These are phyloP conservation scores for Drosophila pseudotakahashii DNA, from an alignment of 2,888 invertebrate species.

Conservation along the genomic window DNA sequence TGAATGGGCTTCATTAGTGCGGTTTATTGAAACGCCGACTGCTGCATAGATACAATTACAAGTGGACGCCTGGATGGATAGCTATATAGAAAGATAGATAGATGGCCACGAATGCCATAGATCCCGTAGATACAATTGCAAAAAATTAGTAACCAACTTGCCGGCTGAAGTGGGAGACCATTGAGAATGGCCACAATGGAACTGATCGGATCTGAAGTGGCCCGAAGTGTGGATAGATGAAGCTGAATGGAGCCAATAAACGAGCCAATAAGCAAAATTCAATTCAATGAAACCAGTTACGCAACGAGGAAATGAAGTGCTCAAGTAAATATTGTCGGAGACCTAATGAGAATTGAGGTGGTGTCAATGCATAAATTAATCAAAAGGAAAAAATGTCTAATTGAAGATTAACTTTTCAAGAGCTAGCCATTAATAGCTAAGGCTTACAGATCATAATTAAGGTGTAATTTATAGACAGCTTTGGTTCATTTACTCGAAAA, in stretches of 20 bases:
- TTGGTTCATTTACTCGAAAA: too few species aligned
- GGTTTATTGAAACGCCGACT: conserved; percentile 68
- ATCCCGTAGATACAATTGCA: conserved; percentile 64
- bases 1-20: conserved; percentile 77
- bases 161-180: conserved; percentile 37
- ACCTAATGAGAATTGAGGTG: conserved; percentile 23
- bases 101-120: conserved; percentile 15
- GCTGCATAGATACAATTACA: conserved; percentile 54
- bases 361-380: conserved; percentile 15
- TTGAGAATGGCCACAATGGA: conserved; percentile 38
- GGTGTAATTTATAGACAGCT: background rate
- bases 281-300: conserved; percentile 19
- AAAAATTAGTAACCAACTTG: conserved; percentile 70
- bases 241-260: conserved; percentile 37
- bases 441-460: accelerated
- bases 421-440: background rate
- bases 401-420: background rate
- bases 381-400: background rate
- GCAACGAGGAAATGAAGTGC: conserved; percentile 18
- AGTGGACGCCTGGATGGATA: conserved; percentile 49
- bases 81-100: conserved; percentile 14
- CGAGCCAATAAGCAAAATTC: conserved; percentile 25
- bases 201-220: conserved; percentile 45
- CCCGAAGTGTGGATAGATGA: conserved; percentile 22
- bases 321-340: conserved; percentile 18